Evolutionary conservation across 35 echinoderm and acorn worm genomes (phyloP).

Genomic region (Nesometra sesokonis): DNA sequence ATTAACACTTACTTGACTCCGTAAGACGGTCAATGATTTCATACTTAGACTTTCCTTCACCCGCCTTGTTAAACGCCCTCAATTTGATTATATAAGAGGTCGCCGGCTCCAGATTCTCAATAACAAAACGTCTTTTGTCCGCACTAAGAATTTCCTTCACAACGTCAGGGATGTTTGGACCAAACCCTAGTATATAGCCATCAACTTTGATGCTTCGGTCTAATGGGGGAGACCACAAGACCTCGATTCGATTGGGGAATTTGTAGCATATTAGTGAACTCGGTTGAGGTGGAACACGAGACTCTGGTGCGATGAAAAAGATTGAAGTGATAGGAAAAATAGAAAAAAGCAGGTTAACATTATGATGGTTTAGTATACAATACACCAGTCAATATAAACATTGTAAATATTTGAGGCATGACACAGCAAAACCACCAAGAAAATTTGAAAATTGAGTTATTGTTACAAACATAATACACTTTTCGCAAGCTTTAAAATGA

Average conservation of each 20-base stretch:
- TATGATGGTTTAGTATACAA: not conserved
- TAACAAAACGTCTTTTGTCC: slow-evolving; percentile 2
- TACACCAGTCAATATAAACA: too few relatives aligned
- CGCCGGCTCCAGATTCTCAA: slow-evolving; percentile 38
- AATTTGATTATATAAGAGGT: slow-evolving; percentile 62
- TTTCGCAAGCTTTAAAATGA: too few relatives aligned
- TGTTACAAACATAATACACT: too few relatives aligned
- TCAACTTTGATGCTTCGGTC: slow-evolving; percentile 30
- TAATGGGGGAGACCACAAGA: slow-evolving; percentile 42
- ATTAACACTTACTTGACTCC: slow-evolving; percentile 2
- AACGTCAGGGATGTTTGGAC: slow-evolving; percentile 41
- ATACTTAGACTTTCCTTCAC: slow-evolving; percentile 47
- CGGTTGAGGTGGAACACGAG: slow-evolving; percentile 24
- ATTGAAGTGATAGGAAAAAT: not conserved
- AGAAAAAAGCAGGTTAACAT: not conserved
- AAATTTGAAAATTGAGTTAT: too few relatives aligned
- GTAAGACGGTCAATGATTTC: not conserved
- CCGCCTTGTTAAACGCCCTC: slow-evolving; percentile 57
- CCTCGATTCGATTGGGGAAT: slow-evolving; percentile 39
- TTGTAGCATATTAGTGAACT: not conserved
- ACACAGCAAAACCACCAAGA: too few relatives aligned
- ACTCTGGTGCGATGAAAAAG: slow-evolving; percentile 7
- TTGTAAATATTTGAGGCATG: too few relatives aligned
- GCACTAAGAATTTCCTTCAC: not conserved
- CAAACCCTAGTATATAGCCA: slow-evolving; percentile 69